Evolutionary conservation across 37 sponge, comb jelly and placozoan genomes (phyloP).

Genomic region (Aplysina aerophoba): DNA sequence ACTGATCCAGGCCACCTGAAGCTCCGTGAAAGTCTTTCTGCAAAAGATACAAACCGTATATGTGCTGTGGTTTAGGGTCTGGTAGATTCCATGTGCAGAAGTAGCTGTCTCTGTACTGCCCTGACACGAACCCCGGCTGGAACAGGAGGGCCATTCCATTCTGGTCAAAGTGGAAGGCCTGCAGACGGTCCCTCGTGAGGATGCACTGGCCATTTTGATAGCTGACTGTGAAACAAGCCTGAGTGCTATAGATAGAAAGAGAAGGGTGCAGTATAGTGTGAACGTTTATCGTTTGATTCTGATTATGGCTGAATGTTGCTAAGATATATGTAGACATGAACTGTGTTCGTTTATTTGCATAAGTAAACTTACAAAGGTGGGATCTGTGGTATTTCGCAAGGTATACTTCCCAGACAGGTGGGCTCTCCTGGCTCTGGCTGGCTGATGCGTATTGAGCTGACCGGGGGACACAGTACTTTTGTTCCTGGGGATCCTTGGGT

Average conservation of each 20-base stretch:
- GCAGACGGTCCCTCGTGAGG: background rate
- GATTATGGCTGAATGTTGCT: too few relatives aligned
- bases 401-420: background rate
- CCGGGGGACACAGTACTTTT: background rate
- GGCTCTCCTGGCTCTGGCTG: background rate
- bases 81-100: slow-evolving; percentile 13
- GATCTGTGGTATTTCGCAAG: background rate
- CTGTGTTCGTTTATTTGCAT: too few relatives aligned
- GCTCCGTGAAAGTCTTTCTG: background rate
- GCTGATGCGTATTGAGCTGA: background rate
- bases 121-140: background rate
- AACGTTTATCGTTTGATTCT: too few relatives aligned
- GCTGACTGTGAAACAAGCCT: background rate
- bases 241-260: background rate
- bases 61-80: background rate
- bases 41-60: background rate
- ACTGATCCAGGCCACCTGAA: background rate
- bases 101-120: background rate
- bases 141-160: background rate
- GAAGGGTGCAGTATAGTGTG: background rate
- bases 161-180: background rate
- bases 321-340: too few relatives aligned
- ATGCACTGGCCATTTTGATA: background rate
- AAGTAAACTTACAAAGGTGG: background rate
- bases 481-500: background rate